Conservation (phyloP, 1,140 invertebrate genomes). For the Gyrodactylus bullatarudis region DNA sequence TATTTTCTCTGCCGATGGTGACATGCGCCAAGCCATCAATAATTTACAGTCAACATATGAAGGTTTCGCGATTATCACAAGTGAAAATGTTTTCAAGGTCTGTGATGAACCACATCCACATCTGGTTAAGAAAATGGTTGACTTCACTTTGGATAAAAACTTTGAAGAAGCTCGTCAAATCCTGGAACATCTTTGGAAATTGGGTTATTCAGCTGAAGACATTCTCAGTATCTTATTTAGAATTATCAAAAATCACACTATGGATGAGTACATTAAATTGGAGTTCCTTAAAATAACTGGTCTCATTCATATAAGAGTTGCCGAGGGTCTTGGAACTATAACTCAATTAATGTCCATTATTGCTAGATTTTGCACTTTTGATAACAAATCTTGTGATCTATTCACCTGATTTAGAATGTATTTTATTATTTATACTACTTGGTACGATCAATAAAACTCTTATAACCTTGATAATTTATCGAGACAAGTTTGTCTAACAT, state of each 20-base stretch:
- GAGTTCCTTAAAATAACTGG: slow-evolving; percentile 65
- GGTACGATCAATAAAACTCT: too few species aligned
- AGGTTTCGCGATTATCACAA: slow-evolving; percentile 59
- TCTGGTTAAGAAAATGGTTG: slow-evolving; percentile 58
- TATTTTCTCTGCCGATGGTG: slow-evolving; percentile 85
- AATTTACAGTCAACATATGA: slow-evolving; percentile 85
- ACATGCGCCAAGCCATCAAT: slow-evolving; percentile 78
- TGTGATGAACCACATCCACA: slow-evolving; percentile 94
- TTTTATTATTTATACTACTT: too few species aligned
- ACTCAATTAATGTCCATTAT: slow-evolving; percentile 58
- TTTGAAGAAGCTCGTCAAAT: slow-evolving; percentile 56
- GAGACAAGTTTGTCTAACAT: neutral
- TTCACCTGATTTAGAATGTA: neutral
- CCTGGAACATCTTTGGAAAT: slow-evolving; percentile 46
- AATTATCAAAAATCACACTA: slow-evolving; percentile 47
- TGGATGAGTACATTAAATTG: slow-evolving; percentile 40
- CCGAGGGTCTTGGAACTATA: slow-evolving; percentile 48
- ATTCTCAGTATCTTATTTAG: slow-evolving; percentile 72
- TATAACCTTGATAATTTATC: too few species aligned
- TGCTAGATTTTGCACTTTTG: slow-evolving; percentile 33
- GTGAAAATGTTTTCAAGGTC: slow-evolving; percentile 88
- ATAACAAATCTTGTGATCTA: neutral
- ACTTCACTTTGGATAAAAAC: slow-evolving; percentile 40
- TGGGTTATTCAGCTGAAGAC: slow-evolving; percentile 79
- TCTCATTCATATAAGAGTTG: slow-evolving; percentile 50